These are phyloP conservation scores for Lutra lutra DNA, from an alignment of 2,797 vertebrate species.

Conservation along the genomic window DNA sequence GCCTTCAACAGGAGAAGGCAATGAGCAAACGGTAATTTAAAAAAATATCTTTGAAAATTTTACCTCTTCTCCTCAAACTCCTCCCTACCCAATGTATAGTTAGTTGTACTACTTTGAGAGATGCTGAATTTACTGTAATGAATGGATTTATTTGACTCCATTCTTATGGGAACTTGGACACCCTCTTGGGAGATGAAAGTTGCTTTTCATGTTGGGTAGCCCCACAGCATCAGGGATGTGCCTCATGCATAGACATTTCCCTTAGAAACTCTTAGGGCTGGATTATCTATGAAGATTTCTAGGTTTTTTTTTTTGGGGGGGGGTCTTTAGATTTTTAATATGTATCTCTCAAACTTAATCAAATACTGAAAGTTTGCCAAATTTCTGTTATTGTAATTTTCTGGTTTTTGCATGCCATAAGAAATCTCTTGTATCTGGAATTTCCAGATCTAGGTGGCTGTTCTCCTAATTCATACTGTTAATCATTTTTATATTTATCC, in stretches of 20 bases:
- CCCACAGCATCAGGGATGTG: neutral
- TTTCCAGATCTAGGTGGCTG: neutral
- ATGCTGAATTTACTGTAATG: neutral
- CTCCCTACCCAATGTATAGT: neutral
- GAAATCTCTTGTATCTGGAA: neutral
- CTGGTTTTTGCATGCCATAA: neutral
- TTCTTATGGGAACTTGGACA: neutral
- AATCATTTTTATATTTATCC: neutral
- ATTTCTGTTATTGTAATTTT: neutral
- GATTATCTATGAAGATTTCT: neutral
- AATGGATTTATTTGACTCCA: neutral
- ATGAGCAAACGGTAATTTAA: constrained; percentile 87
- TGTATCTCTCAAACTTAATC: neutral
- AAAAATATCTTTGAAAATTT: constrained; percentile 39
- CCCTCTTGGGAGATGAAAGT: neutral
- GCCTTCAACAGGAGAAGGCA: constrained; percentile 88
- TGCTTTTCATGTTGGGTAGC: neutral
- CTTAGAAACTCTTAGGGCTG: neutral
- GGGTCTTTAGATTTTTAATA: neutral
- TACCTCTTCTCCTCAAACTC: neutral
- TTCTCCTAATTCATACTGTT: neutral
- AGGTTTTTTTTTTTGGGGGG: neutral
- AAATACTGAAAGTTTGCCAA: neutral
- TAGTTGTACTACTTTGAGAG: neutral
- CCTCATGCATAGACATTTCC: neutral